Base-by-base conservation (phyloP, 2,113 vertebrate genomes). In the Brachyhypopomus occidentalis region DNA sequence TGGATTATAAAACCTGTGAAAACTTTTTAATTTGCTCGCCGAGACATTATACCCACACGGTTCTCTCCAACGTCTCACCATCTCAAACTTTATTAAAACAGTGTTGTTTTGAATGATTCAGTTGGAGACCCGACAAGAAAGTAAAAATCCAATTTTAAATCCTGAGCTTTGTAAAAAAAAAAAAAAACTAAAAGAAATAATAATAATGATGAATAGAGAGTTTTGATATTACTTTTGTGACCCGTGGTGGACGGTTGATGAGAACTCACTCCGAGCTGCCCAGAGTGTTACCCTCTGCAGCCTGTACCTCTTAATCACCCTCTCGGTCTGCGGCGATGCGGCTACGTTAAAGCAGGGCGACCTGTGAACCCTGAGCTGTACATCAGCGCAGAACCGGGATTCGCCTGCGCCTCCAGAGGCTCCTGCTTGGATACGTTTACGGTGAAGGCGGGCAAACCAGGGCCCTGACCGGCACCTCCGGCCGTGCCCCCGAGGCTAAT, bases 401-500 rank as follows among this genome's bases (percentile, higher is more conserved):
- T 83, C 70, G 75, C 72, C 52, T 75, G 81, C 78, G 87, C 84
- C 78, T 82, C 82, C 63, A 25, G 60, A 84, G 84, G 86, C 87
- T 84, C 82, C 87, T 78, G 12, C 52, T 79, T 80, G 87, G 84
- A 79, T 92, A 87, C 89, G 89, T 90, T 87, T 90, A 83, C 87
- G 77, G 92, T 89, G 88, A 89, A 79, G 81, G 83, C 76, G 56
- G 71, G 4, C n/a, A 75, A 52, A 38, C 64, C 63, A 66, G 41
- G 25, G 69, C 73, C 76, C 17, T 38, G 36, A 41, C 75, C 77
- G 25, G 63, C 60, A 45, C 81, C 87, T 90, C 75, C 80, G 72
- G 83, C 87, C 88, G 4, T 75, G 86, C 89, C 89, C 91, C 78
- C 25, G 90, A 88, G 92, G 86, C 91, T 91, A 93, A 94, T 94